Evolutionary conservation across 2,888 invertebrate genomes (phyloP).

Genomic region (Cataglyphis rosenhaueri): DNA sequence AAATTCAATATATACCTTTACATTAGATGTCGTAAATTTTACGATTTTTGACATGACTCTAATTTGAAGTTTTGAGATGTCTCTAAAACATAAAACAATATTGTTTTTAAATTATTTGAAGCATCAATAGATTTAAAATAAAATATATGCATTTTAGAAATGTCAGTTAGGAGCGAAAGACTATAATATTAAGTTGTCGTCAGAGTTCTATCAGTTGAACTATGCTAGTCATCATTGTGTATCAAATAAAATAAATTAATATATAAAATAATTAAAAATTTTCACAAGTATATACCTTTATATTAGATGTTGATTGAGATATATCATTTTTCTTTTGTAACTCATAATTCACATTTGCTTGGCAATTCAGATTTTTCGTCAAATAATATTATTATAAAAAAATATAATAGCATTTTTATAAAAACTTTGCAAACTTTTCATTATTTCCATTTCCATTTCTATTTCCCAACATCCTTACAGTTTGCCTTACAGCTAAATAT

Average conservation of each 20-base stretch:
- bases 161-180: constrained; percentile 87
- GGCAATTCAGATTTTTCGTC: not conserved
- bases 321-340: not conserved
- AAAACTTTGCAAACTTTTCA: not conserved
- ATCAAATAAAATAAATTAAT: not conserved
- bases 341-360: not conserved
- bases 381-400: not conserved
- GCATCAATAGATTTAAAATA: not conserved
- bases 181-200: constrained; percentile 71
- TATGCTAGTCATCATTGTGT: constrained; percentile 20
- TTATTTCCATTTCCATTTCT: not conserved
- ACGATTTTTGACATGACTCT: not conserved
- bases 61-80: not conserved
- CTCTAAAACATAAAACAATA: constrained; percentile 40
- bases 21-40: constrained; percentile 9
- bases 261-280: not conserved
- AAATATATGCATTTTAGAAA: not conserved
- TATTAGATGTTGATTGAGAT: not conserved
- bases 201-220: constrained; percentile 74
- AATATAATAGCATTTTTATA: not conserved
- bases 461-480: not conserved
- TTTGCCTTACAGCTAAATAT: not conserved
- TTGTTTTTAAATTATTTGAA: not conserved
- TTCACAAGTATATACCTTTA: constrained; percentile 8
- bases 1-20: constrained; percentile 3